Evolutionary conservation across 2,888 invertebrate species (phyloP).

Genomic region (Hermodice carunculata): DNA sequence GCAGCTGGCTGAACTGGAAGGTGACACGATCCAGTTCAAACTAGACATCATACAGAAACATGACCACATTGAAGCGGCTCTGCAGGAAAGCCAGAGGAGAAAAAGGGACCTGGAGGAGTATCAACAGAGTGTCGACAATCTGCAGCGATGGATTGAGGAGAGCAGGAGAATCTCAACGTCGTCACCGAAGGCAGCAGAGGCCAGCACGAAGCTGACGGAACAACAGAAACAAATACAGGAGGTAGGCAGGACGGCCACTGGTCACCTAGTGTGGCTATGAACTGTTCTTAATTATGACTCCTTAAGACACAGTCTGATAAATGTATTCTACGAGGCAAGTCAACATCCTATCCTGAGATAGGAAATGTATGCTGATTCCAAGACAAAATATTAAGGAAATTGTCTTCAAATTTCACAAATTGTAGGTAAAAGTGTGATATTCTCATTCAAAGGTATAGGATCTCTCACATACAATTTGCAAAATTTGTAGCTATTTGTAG

Average conservation of each 20-base stretch:
- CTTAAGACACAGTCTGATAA: too few species aligned
- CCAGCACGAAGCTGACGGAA: slow-evolving; percentile 13
- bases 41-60: slow-evolving; percentile 53
- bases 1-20: slow-evolving; percentile 53
- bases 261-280: too few species aligned
- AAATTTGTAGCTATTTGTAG: too few species aligned
- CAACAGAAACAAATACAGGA: neutral
- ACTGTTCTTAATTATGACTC: neutral
- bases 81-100: slow-evolving; percentile 56
- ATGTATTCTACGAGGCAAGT: too few species aligned
- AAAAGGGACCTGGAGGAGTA: slow-evolving; percentile 56
- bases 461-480: too few species aligned
- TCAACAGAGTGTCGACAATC: slow-evolving; percentile 50
- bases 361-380: too few species aligned
- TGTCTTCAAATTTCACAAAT: too few species aligned
- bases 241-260: too few species aligned
- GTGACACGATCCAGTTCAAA: slow-evolving; percentile 55
- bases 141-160: slow-evolving; percentile 60
- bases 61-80: slow-evolving; percentile 37
- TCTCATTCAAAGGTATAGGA: too few species aligned
- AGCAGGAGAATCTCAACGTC: slow-evolving; percentile 50
- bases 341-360: too few species aligned
- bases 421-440: too few species aligned
- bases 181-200: slow-evolving; percentile 7
- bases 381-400: too few species aligned